Conservation (phyloP, 2,113 vertebrate genomes). For the Cathartes aura region DNA sequence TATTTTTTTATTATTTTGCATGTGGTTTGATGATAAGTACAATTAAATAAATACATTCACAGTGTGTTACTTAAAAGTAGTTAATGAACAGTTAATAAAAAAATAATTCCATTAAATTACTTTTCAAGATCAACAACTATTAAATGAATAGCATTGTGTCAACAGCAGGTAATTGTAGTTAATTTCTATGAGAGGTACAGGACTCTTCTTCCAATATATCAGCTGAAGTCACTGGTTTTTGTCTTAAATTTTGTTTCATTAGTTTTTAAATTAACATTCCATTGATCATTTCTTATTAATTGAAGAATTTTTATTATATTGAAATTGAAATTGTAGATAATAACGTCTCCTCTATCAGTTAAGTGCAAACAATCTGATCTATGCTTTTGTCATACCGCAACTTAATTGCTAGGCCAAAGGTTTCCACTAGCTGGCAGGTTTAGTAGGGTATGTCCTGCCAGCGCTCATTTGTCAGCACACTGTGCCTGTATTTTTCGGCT, state of each 20-base stretch:
- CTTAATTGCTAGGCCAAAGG: constrained; percentile 1
- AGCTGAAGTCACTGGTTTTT: neutral
- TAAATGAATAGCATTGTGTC: neutral
- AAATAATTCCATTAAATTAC: neutral
- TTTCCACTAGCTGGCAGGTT: neutral
- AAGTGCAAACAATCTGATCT: neutral
- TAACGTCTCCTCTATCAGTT: neutral
- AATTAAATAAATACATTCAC: neutral
- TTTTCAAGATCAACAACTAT: neutral
- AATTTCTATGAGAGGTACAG: neutral
- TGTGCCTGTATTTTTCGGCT: neutral
- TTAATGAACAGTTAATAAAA: neutral
- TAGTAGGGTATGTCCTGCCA: neutral
- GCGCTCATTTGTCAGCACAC: neutral
- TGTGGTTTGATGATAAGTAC: neutral
- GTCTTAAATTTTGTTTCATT: neutral
- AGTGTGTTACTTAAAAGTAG: neutral
- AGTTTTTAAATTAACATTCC: neutral
- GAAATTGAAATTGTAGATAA: neutral
- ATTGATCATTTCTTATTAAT: neutral
- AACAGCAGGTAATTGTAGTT: neutral
- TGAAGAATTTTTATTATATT: neutral
- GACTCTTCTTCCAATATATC: neutral
- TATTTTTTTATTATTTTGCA: neutral
- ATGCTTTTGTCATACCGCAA: neutral